A percentile compares a stretch with the other conserved stretches of the same genome.
Evolutionary conservation across 2,888 invertebrate species (phyloP).

Genomic region (Drosophila ustulata): DNA sequence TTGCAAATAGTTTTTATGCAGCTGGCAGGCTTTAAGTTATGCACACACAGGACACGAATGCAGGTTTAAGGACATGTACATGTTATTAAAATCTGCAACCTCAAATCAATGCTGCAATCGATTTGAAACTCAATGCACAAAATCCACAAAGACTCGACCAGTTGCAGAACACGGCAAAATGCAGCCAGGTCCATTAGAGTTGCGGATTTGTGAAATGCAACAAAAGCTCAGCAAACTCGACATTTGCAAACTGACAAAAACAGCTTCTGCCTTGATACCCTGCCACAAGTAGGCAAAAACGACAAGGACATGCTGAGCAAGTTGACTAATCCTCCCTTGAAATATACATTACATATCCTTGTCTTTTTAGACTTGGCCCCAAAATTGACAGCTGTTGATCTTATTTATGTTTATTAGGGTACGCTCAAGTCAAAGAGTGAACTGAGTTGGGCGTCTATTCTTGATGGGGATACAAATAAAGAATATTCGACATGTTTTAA

Average conservation of each 20-base stretch:
- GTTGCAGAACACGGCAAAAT: slow-evolving; percentile 10
- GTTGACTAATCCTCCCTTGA: not conserved
- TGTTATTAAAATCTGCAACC: slow-evolving; percentile 28
- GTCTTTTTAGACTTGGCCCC: no score
- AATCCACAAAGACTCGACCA: slow-evolving; percentile 34
- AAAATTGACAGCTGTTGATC: no score
- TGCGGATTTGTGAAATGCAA: slow-evolving; percentile 43
- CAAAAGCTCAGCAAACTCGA: slow-evolving; percentile 12
- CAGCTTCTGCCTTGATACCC: slow-evolving; percentile 24
- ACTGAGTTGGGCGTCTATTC: no score
- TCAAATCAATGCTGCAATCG: slow-evolving; percentile 43
- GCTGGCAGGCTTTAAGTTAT: slow-evolving; percentile 22
- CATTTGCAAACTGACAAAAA: slow-evolving; percentile 42
- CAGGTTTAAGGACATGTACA: not conserved
- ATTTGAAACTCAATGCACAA: slow-evolving; percentile 25
- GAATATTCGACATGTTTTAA: no score
- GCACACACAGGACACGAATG: not conserved
- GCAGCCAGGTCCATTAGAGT: slow-evolving; percentile 15
- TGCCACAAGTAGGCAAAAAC: not conserved
- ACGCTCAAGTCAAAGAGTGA: no score
- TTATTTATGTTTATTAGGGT: no score
- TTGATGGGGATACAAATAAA: no score
- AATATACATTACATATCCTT: not conserved
- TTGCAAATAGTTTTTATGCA: slow-evolving; percentile 53
- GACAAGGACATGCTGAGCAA: not conserved